Base-by-base conservation (phyloP, 2,888 invertebrate genomes). In the Antheraea assamensis region DNA sequence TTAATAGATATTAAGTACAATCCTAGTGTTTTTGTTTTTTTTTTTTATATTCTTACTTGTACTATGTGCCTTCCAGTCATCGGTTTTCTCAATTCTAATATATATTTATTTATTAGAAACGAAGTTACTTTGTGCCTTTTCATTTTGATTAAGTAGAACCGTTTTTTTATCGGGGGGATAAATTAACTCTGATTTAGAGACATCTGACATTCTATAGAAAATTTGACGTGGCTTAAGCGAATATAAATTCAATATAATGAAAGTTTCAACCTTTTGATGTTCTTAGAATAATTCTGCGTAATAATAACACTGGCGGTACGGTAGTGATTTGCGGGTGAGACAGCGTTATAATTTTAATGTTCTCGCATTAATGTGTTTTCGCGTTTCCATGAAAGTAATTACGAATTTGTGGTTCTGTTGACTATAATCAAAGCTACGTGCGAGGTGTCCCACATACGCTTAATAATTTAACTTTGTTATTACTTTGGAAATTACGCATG, bases 291-390 rank as follows among this genome's bases (percentile, higher is more conserved):
- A 68, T 66, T 66, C 2, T 66, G 66, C 31, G 13, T 58, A 58
- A 13, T 66, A 30, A 30, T 64, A 66, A 66, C 66, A 31, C 66
- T 66, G 30, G 31, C 66, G 31, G n/a, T 68, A 35, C 31, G 21
- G 13, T 3, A 35, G n/a, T 35, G 31, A 68, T 68, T 68, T 68
- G 68, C 35, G 68, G 68, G 68, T 35, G 68, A 35, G 35, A 35
- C 68, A 68, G 8, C 35, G 35, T 68, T 68, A 35, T 68, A 15
- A 68, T 68, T 68, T 68, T 68, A 68, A 68, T 68, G 31, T 21
- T 35, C 17, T 30, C 30, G 21, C 61, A 64, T 30, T 64, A 64
- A 64, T 64, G 61, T 64, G 61, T 64, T 64, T 64, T 64, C 27
- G 15, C 17, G 5, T 30, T 64, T 64, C 27, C 61, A 35, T n/a